Base-by-base conservation (phyloP, 1,140 invertebrate genomes). In the Holcopasites calliopsidis region DNA sequence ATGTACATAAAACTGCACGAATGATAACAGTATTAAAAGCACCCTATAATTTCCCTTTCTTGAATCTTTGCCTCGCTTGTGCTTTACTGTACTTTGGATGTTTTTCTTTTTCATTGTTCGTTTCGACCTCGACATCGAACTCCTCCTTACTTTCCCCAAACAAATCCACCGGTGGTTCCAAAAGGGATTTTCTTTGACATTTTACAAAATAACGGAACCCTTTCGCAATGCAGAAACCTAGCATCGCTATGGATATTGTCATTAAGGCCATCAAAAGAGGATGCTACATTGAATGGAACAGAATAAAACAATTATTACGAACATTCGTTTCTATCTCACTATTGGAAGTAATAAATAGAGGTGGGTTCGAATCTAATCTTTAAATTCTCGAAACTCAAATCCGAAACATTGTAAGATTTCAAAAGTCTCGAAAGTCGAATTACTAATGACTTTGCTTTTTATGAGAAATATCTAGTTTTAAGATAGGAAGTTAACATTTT, bases 21-120 rank as follows among this genome's bases (percentile, higher is more conserved):
- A 60, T n/a, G 11, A n/a, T 52, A 35, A 49, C 68, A 69, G 49
- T 28, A 69, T 72, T 38, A 75, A 66, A 62, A 76, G n/a, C 76
- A 55, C 58, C 80, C 77, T 90, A 92, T 76, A 87, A 89, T 90
- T 94, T 95, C 71, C 94, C 94, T 89, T 95, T 95, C 82, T 94
- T 94, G 87, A 94, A 95, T 86, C 95, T 91, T 74, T 95, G 93
- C 74, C 94, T 90, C 6, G 94, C 94, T 89, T 95, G 94, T 11
- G 94, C 94, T 92, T 95, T 95, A 64, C 93, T 94, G 76, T 95
- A 95, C 86, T 92, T 91, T 21, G 88, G 88, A 77, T 88, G 86
- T 73, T 89, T 89, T 13, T 91, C 88, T 77, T 88, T 88, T 57
- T 88, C 86, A 50, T 68, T 84, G 28, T 69, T 80, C 71, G 86